phyloP scores from a whole-genome alignment of 1,140 invertebrate species.

The Micrasema minimum region DNA sequence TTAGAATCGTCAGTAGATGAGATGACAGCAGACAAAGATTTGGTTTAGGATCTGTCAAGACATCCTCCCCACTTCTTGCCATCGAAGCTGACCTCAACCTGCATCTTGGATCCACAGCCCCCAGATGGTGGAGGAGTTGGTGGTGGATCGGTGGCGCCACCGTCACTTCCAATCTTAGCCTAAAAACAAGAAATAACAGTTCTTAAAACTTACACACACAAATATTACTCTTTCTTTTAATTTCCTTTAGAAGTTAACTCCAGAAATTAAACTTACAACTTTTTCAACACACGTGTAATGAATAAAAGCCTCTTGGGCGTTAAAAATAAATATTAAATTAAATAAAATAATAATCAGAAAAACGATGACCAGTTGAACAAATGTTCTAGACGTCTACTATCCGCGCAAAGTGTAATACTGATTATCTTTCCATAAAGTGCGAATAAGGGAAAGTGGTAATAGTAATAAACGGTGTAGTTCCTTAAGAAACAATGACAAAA shows the following conservation, averaged over 20 bases:
- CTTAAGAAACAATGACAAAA: too few relatives aligned
- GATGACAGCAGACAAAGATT: neutral
- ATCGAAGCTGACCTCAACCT: neutral
- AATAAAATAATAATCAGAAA: too few relatives aligned
- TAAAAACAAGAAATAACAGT: conserved; percentile 14
- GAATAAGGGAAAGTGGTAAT: too few relatives aligned
- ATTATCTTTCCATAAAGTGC: too few relatives aligned
- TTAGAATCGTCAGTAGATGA: too few relatives aligned
- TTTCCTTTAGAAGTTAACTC: neutral
- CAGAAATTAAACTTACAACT: neutral
- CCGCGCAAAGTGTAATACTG: too few relatives aligned
- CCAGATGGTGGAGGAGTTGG: neutral
- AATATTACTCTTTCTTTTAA: neutral
- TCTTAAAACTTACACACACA: neutral
- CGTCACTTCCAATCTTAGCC: conserved; percentile 22
- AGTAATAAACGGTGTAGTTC: too few relatives aligned
- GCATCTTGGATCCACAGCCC: neutral
- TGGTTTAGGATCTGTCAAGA: neutral
- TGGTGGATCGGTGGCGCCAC: neutral
- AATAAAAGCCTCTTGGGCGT: too few relatives aligned
- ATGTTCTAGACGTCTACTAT: too few relatives aligned
- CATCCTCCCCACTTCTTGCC: neutral
- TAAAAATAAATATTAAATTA: too few relatives aligned
- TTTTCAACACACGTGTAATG: neutral
- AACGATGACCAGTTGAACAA: too few relatives aligned